Conservation (phyloP, 2,113 vertebrate species). For the Chiloscyllium plagiosum region DNA sequence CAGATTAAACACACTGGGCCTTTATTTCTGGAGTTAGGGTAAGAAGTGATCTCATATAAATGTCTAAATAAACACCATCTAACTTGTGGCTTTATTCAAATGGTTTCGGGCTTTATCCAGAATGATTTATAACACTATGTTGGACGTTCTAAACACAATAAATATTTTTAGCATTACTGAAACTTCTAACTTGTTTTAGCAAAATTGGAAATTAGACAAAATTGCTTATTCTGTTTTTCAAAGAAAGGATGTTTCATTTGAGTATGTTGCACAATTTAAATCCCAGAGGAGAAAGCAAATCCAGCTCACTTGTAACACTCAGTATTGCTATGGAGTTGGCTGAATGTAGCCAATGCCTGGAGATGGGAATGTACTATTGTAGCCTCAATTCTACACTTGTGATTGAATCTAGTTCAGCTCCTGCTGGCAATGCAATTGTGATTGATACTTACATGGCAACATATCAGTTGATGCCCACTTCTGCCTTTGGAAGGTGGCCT, state of each 20-base stretch:
- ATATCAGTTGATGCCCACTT: background rate
- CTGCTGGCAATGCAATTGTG: background rate
- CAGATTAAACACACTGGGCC: too few species aligned
- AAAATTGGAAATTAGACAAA: background rate
- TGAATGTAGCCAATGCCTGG: background rate
- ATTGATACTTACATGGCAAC: too few species aligned
- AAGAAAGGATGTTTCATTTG: background rate
- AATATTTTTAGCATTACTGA: background rate
- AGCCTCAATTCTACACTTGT: background rate
- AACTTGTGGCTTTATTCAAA: background rate
- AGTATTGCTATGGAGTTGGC: background rate
- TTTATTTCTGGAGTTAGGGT: too few species aligned
- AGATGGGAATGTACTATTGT: background rate
- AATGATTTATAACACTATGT: background rate
- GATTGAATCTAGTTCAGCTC: background rate
- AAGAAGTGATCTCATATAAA: too few species aligned
- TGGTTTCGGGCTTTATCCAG: background rate
- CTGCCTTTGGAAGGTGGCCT: background rate
- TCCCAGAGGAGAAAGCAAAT: background rate
- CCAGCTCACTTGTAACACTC: background rate
- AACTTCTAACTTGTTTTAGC: background rate
- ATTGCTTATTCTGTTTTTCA: background rate
- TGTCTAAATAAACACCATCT: background rate
- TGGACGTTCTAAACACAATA: background rate
- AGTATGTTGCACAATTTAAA: background rate